Base-by-base conservation (phyloP, 2,888 invertebrate species). In the Mesopsocus fuscifrons region DNA sequence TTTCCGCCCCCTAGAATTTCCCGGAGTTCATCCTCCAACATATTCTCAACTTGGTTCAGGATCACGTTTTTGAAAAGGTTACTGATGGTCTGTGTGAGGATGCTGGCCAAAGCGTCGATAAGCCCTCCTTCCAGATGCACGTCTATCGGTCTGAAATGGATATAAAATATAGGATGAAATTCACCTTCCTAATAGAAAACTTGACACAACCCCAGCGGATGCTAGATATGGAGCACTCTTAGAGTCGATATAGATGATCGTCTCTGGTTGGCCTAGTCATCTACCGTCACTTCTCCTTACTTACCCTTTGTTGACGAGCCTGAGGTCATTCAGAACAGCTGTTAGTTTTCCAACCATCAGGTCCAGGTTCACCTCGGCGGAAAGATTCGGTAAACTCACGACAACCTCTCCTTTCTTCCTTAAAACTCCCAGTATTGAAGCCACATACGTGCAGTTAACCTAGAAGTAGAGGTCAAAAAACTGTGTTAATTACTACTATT, bases 71-170 rank as follows among this genome's bases (percentile, higher is more conserved):
- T 15, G 11, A 38, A 17, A 5, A 38, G 11, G 21, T 38, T 38
- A 20, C 20, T 17, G 8, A 38, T 38, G 3, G 38, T 20, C 20
- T 38, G 18, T 5, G 21, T 21, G 5, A 38, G 18, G 15, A 38
- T 38, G 9, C 20, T 38, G 18, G 13, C n/a, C 5, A 38, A 20
- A 13, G n/a, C 38, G 20, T 38, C 38, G 20, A 38, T 15, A 3
- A 38, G 17, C n/a, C 21, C 21, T 15, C 38, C 38, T 20, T 38
- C 21, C 18, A 38, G 21, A 20, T 38, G 20, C 4, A 38, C 38
- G 13, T 38, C 21, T 9, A 38, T 38, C 20, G 13, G 20, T 17
- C 38, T 38, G 11, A 38, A 38, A 38, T n/a, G n/a, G n/a, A n/a
- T n/a, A 4, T 6, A 33, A 33, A 33, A 4, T 16, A 33, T 6